phyloP scores from a whole-genome alignment of 1,140 invertebrate species.

The Papilio xuthus region DNA sequence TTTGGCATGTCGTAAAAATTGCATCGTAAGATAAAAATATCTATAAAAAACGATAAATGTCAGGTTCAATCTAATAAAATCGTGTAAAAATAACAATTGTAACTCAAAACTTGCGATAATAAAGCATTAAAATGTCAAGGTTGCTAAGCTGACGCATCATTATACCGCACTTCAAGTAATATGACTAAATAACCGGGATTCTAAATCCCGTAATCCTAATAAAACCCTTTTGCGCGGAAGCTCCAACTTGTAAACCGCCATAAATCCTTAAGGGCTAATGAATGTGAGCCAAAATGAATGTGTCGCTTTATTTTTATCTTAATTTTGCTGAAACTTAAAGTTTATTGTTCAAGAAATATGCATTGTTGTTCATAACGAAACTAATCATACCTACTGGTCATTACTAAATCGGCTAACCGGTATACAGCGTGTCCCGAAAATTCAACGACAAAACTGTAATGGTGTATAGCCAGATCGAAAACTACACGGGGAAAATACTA shows the following conservation, averaged over 20 bases:
- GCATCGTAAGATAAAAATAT: neutral
- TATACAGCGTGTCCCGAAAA: too few relatives aligned
- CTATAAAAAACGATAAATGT: neutral
- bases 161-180: slow-evolving; percentile 34
- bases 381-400: neutral
- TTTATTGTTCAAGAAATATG: neutral
- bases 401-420: too few relatives aligned
- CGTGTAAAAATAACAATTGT: neutral
- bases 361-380: neutral
- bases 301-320: slow-evolving; percentile 1
- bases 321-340: neutral
- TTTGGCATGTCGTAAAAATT: neutral
- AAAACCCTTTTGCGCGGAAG: slow-evolving; percentile 38
- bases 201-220: slow-evolving; percentile 38
- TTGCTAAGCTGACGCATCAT: slow-evolving; percentile 30
- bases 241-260: slow-evolving; percentile 37
- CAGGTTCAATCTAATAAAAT: neutral
- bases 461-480: too few relatives aligned
- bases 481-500: too few relatives aligned
- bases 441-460: too few relatives aligned
- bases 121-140: slow-evolving; percentile 13
- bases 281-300: neutral
- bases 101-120: neutral
- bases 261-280: slow-evolving; percentile 37
- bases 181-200: slow-evolving; percentile 35